Evolutionary conservation across 2,797 vertebrate species (phyloP).

Genomic region (Pseudopleuronectes americanus): DNA sequence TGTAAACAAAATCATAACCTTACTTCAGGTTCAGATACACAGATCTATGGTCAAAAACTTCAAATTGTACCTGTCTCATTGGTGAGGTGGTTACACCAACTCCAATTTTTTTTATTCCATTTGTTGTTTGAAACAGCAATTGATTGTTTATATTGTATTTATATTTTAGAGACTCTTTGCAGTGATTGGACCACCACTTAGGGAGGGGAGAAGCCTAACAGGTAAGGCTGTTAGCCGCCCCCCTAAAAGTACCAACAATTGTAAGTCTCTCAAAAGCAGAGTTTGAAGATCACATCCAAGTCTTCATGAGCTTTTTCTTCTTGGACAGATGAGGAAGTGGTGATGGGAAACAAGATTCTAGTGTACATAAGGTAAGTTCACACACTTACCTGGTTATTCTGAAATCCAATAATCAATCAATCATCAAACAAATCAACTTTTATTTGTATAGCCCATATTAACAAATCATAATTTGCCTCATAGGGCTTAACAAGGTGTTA

Average conservation of each 20-base stretch:
- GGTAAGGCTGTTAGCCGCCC: constrained; percentile 76
- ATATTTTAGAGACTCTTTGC: constrained; percentile 93
- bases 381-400: too few species aligned
- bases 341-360: constrained; percentile 97
- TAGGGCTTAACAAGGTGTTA: too few species aligned
- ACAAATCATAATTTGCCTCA: too few species aligned
- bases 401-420: too few species aligned
- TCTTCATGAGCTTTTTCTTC: background rate
- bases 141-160: constrained; percentile 2
- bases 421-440: too few species aligned
- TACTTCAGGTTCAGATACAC: background rate
- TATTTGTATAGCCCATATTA: too few species aligned
- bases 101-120: too few species aligned
- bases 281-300: background rate
- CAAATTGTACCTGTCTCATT: too few species aligned
- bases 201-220: constrained; percentile 89
- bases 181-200: constrained; percentile 90
- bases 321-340: constrained; percentile 91
- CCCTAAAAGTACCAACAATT: background rate
- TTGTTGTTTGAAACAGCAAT: too few species aligned
- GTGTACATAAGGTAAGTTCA: constrained; percentile 94
- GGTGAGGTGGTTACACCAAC: too few species aligned
- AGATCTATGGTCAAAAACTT: background rate
- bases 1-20: too few species aligned
- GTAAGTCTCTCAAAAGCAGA: background rate